Base-by-base conservation (phyloP, 92 coral and sea anemone genomes). In the Palythoa caribaeorum region DNA sequence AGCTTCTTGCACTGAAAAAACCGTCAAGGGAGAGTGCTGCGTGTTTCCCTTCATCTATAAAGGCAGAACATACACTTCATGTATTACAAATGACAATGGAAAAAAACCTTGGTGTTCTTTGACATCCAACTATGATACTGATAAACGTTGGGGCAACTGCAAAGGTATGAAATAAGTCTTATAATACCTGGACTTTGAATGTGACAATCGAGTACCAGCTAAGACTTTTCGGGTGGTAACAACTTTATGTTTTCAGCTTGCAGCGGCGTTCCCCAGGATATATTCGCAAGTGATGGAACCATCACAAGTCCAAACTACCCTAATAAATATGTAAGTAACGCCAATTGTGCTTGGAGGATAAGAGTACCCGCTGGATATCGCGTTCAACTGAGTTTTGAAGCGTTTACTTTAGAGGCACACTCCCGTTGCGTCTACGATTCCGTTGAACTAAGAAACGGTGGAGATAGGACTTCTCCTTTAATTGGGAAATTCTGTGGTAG, bases 221-320 rank as follows among this genome's bases (percentile, higher is more conserved):
- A 28, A 28, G 28, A 28, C 28, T 28, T 28, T 28, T 28, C 28
- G 0, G 28, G 28, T 28, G 28, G 28, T 28, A 28, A 28, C 0
- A 28, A 28, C 28, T 28, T 28, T 28, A 28, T 28, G 28, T 28
- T 28, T 28, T 14, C 51, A 73, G 78, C 78, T 40, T 73, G 78
- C 78, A 73, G 35, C 16, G 78, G 78, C 13, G 28, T 47, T 39
- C 78, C 78, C 15, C 78, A 39, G 20, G 78, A 40, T 16, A 40
- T 73, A 39, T 4, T 9, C 11, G 78, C 78, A 73, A 73, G 12
- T 73, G 39, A 47, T n/a, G 91, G 91, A 88, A 83, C 63, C 47
- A 88, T 88, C 47, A 73, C 76, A 55, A 81, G 87, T 73, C 91
- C 91, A 48, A 87, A 88, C 68, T 83, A 80, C 71, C 91, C 91